A percentile compares a stretch with the other conserved stretches of the same genome.
Conservation (phyloP, 2,888 invertebrate genomes). For the Idaea dimidiata region DNA sequence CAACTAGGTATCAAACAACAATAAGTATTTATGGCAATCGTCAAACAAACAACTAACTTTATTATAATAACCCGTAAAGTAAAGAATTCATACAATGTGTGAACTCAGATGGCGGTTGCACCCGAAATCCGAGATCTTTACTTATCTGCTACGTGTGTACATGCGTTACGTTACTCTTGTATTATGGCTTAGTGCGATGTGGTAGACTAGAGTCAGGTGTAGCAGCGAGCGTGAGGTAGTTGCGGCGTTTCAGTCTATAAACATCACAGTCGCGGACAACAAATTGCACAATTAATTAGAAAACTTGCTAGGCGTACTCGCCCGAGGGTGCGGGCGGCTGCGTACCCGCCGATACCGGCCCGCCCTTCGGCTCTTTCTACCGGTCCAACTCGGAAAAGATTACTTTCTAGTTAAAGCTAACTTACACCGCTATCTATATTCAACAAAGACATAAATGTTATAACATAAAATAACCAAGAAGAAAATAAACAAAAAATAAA, state of each 20-base stretch:
- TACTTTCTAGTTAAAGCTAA: slow-evolving; percentile 74
- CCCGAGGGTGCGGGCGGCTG: slow-evolving; percentile 44
- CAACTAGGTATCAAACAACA: slow-evolving; percentile 60
- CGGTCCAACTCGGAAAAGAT: slow-evolving; percentile 59
- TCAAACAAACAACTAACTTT: slow-evolving; percentile 57
- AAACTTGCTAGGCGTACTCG: slow-evolving; percentile 65
- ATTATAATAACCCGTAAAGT: slow-evolving; percentile 60
- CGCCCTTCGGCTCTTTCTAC: slow-evolving; percentile 59
- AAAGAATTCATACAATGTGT: slow-evolving; percentile 54
- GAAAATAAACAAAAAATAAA: slow-evolving; percentile 73
- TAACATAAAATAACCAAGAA: slow-evolving; percentile 71
- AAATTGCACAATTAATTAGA: slow-evolving; percentile 68
- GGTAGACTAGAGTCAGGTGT: slow-evolving; percentile 74
- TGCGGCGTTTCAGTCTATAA: slow-evolving; percentile 83
- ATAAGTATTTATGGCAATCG: slow-evolving; percentile 65
- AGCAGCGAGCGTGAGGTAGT: slow-evolving; percentile 78
- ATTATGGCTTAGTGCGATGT: slow-evolving; percentile 57
- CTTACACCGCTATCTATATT: slow-evolving; percentile 65
- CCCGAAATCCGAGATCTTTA: slow-evolving; percentile 5
- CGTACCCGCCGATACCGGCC: slow-evolving; percentile 49
- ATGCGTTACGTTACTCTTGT: slow-evolving; percentile 17
- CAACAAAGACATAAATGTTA: slow-evolving; percentile 76
- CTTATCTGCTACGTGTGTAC: slow-evolving; percentile 13
- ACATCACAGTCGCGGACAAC: slow-evolving; percentile 85
- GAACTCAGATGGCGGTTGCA: slow-evolving; percentile 52